Evolutionary conservation across 1,140 invertebrate genomes (phyloP), one percentile per base, ranked within the genome.

Genomic region (Zaprionus tsacasi): DNA sequence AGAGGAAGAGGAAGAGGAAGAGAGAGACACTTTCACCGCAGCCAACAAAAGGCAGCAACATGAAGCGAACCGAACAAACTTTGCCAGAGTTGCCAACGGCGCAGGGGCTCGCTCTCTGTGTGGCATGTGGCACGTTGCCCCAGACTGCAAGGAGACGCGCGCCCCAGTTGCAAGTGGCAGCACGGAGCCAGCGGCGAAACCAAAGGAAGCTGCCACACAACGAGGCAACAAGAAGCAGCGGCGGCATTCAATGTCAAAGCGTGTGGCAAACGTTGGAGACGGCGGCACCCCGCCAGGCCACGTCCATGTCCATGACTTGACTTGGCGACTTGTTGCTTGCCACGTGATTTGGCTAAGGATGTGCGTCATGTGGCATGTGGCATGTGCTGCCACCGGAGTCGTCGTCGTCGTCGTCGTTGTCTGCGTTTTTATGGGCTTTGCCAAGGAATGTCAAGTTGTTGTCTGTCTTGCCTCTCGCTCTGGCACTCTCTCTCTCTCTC

Each of bases 11-110:
- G 2, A 13, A 6, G 38, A 13, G 6, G 10, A 6, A 2, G 6
- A n/a, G 13, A 6, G 1, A 38, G 4, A 12, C 12, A 81, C 76
- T 86, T 85, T 86, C 83, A 82, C 79, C 79, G 11, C 30, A 66
- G 54, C 33, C 70, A 67, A 54, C 70, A 72, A 60, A 59, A 67
- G 70, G 63, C 59, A 13, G 50, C 63, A 66, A 58, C 72, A 61
- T 65, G 70, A n/a, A n/a, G n/a, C n/a, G n/a, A n/a, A n/a, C n/a
- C n/a, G n/a, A 74, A 77, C 70, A 79, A 88, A 88, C 45, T 86
- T 86, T 74, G 82, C 82, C 82, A 87, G 68, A 69, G 81, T 76
- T 81, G 81, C 48, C 52, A 66, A 64, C 27, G 12, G 35, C 56
- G 12, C 12, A 54, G 54, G 21, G 17, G 36, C 54, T 25, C n/a